phyloP scores from a whole-genome alignment of 2,797 vertebrate genomes.

The Falco biarmicus region DNA sequence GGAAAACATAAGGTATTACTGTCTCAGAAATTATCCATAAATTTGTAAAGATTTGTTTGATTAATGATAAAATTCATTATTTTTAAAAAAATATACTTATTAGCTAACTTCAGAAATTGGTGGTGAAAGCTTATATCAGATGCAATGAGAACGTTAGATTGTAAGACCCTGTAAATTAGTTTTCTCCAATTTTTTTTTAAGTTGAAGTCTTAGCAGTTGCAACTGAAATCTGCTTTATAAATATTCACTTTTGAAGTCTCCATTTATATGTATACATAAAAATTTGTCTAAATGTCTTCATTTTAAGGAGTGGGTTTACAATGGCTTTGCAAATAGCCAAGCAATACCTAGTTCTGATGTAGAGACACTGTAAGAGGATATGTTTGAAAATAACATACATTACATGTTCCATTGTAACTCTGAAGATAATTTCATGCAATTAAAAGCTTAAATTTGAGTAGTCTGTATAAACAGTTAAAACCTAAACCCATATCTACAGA shows the following conservation, averaged over 20 bases:
- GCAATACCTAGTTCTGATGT: not conserved
- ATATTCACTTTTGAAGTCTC: not conserved
- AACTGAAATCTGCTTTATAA: not conserved
- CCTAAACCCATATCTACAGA: not conserved
- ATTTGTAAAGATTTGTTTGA: not conserved
- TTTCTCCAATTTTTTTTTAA: not conserved
- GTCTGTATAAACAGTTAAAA: not conserved
- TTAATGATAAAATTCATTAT: not conserved
- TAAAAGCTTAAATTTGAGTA: not conserved
- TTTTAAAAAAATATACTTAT: not conserved
- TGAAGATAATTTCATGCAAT: not conserved
- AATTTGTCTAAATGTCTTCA: not conserved
- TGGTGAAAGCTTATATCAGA: not conserved
- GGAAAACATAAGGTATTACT: not conserved
- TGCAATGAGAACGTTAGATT: not conserved
- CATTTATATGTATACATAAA: not conserved
- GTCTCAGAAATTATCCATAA: not conserved
- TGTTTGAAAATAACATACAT: not conserved
- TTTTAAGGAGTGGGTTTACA: not conserved
- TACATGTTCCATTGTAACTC: not conserved
- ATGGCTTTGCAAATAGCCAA: not conserved
- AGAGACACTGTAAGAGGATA: not conserved
- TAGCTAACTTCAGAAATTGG: not conserved
- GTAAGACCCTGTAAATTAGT: not conserved
- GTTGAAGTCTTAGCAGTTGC: not conserved